These are phyloP conservation scores for Cercopithecus petaurista DNA, from an alignment of 2,797 vertebrate genomes.

Conservation along the genomic window DNA sequence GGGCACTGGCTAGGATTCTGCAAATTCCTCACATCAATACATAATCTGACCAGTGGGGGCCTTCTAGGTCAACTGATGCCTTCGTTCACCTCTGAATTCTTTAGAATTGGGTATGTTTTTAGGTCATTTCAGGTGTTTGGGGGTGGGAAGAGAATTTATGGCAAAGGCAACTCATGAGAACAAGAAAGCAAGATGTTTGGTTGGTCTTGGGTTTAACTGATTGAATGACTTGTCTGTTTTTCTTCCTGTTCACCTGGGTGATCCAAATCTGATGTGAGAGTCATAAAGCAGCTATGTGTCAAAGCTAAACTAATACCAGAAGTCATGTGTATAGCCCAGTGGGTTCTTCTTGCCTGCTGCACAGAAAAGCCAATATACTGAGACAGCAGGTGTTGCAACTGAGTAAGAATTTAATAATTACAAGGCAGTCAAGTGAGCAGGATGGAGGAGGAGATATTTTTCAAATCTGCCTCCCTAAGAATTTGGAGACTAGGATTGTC, in stretches of 20 bases:
- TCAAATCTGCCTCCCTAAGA: no score
- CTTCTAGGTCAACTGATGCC: background rate
- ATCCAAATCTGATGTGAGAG: background rate
- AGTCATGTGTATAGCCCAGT: no score
- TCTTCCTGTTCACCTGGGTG: background rate
- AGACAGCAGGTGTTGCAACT: no score
- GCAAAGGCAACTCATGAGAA: background rate
- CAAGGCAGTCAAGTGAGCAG: no score
- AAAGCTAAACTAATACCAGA: background rate
- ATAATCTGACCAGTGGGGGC: background rate
- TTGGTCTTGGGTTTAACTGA: background rate
- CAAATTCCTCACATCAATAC: background rate
- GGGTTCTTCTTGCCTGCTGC: no score
- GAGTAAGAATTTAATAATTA: no score
- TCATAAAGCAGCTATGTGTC: background rate
- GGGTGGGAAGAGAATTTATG: background rate
- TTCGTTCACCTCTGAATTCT: constrained; percentile 12
- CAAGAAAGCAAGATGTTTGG: background rate
- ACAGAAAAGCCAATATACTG: no score
- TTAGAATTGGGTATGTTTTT: background rate
- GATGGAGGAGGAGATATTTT: no score
- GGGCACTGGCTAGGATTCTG: background rate
- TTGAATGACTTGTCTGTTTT: background rate
- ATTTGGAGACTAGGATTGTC: no score
- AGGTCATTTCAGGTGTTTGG: background rate